These are phyloP conservation scores for Catharus ustulatus DNA, from an alignment of 2,797 vertebrate genomes.

Conservation along the genomic window DNA sequence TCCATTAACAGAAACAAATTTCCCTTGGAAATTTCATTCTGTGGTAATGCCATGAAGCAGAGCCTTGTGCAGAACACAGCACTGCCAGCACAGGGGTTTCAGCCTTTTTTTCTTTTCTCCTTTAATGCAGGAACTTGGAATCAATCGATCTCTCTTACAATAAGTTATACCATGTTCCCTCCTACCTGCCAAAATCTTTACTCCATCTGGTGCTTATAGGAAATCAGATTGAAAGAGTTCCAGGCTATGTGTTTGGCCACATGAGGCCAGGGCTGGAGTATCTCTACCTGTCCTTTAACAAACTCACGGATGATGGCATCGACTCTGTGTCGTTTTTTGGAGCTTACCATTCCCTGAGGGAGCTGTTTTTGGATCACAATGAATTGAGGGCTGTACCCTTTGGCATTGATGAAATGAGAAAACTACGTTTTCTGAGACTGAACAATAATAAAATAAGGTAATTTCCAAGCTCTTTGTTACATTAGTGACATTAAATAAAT, in stretches of 20 bases:
- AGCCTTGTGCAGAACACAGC: neutral
- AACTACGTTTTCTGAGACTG: conserved; percentile 88
- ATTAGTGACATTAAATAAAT: neutral
- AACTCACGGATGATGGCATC: conserved; percentile 84
- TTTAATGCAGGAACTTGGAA: conserved; percentile 87
- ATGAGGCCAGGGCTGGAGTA: conserved; percentile 95
- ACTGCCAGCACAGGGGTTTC: neutral
- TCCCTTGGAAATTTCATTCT: neutral
- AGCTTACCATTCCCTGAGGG: conserved; percentile 86
- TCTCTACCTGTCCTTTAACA: conserved; percentile 95
- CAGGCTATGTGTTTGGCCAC: conserved; percentile 94
- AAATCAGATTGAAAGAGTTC: conserved; percentile 94
- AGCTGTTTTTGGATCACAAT: conserved; percentile 95
- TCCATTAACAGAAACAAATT: neutral
- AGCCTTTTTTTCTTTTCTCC: neutral
- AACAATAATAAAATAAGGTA: conserved; percentile 96
- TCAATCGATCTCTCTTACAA: conserved; percentile 95
- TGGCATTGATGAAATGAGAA: conserved; percentile 91
- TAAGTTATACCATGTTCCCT: conserved; percentile 91
- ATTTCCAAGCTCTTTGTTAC: neutral
- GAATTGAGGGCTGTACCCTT: conserved; percentile 84
- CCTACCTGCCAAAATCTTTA: conserved; percentile 90
- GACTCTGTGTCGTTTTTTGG: conserved; percentile 93
- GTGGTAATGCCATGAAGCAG: neutral
- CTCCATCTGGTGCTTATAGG: conserved; percentile 91